Evolutionary conservation across 2,113 vertebrate species (phyloP), one percentile per base, ranked within the genome.

Genomic region (Charina bottae): DNA sequence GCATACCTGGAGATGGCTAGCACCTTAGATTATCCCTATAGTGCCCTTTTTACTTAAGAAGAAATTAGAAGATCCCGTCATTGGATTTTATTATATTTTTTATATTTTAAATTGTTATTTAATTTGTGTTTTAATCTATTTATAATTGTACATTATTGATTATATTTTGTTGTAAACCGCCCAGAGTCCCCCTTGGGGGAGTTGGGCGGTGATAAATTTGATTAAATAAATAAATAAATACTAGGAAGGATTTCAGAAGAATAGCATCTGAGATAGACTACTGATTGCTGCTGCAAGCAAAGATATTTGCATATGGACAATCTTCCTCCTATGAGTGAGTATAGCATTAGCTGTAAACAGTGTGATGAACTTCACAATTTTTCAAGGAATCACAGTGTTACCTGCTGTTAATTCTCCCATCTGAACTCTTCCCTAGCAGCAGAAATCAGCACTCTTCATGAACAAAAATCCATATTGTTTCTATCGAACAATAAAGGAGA

Each of bases 311-410:
- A 83, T 88, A 59, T 17, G 68, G 28, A 23, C 3, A 12, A 60
- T 33, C 19, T 83, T 88, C 53, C n/a, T 59, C 55, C 87, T 84
- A 84, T 64, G 90, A 91, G 49, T 60, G 55, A 53, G 54, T 54
- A 54, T 28, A 89, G 68, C 53, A 87, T 62, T 87, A 62, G 28
- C 68, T 88, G 19, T 58, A 92, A 92, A 83, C 55, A 83, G 12
- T 83, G 68, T 33, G 19, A 72, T 33, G 19, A 92, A 83, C 56
- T 56, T 92, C 21, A 88, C 68, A 53, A 10, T 83, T 59, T 84
- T 53, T 15, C 55, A 28, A 89, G 89, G 55, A 84, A 83, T 42
- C 85, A 24, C 21, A 54, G 23, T 23, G 68, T 90, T 85, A 62
- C 89, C 49, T 90, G 53, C n/a, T 90, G 33, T 37, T 54, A 78